Evolutionary conservation across 2,113 vertebrate genomes (phyloP), one percentile per base, ranked within the genome.

Genomic region (Muscicapa adusta): DNA sequence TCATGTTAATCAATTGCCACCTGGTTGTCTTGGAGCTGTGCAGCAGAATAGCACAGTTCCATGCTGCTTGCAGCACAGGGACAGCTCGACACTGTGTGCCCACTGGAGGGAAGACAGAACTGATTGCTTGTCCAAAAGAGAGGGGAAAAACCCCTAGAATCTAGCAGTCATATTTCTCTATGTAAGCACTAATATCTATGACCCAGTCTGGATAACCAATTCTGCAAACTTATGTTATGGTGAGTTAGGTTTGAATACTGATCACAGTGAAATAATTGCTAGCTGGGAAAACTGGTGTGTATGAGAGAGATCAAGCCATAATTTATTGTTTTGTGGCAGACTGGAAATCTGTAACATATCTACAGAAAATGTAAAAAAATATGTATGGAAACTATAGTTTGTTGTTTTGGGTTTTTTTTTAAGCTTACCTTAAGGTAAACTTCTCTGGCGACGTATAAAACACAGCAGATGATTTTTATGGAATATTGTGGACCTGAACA

Each of bases 401-500:
- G n/a, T n/a, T n/a, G n/a, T n/a, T n/a, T n/a, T n/a, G 12, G 7
- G 28, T 25, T 7, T 18, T 38, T 48, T 73, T n/a, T 68, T 8
- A 31, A 29, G 29, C 40, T 74, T 65, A 29, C 9, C 8, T 43
- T 58, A 62, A 73, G 1, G 9, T 53, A 67, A 75, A 42, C 7
- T 71, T 85, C 18, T 80, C 20, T 40, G 18, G 14, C 65, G 40
- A 53, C 6, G 22, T 14, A 28, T 15, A 61, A 47, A 76, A 51
- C 4, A 31, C 5, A 43, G 18, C 31, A 71, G 4, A 68, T 98
- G 98, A 99, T 99, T 91, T 98, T 99, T 89, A 99, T 99, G 98
- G 98, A 99, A 87, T 99, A 99, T 92, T 99, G 98, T 51, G 98
- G 98, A 36, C 98, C 98, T 48, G 98, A 98, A 99, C 96, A 99